These are phyloP conservation scores for Microtus ochrogaster DNA, from an alignment of 2,113 vertebrate genomes.

Conservation along the genomic window DNA sequence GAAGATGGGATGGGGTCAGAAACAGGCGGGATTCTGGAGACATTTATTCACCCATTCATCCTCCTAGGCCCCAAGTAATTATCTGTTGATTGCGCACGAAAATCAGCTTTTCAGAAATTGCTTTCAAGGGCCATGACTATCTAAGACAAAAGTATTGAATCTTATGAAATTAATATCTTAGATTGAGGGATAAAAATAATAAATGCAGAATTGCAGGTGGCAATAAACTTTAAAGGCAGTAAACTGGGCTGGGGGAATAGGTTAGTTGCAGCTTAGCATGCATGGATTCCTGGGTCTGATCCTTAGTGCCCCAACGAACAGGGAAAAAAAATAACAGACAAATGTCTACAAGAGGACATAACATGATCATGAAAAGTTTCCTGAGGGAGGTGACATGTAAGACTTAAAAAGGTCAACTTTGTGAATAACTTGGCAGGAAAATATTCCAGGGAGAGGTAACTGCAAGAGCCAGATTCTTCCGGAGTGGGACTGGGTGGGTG, in stretches of 20 bases:
- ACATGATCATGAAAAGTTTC: neutral
- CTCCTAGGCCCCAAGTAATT: neutral
- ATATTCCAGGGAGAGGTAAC: neutral
- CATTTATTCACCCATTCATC: neutral
- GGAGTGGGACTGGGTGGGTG: too few relatives aligned
- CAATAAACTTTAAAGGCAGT: neutral
- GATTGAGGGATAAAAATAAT: neutral
- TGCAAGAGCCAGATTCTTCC: neutral
- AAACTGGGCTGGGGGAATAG: neutral
- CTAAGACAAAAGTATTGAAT: neutral
- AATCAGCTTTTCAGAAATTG: neutral
- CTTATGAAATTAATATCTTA: constrained; percentile 13
- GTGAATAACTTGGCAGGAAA: neutral
- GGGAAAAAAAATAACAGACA: neutral
- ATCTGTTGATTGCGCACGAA: neutral
- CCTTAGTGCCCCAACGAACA: neutral
- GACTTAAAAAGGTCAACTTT: neutral
- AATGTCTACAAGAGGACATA: neutral
- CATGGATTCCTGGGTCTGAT: neutral
- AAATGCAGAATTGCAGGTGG: neutral
- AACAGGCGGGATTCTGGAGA: neutral
- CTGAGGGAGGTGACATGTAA: neutral
- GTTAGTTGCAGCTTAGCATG: neutral
- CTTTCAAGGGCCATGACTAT: neutral
- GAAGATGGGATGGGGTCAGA: neutral